Conservation (phyloP, 2,888 invertebrate genomes). For the Oligia fasciuncula region DNA sequence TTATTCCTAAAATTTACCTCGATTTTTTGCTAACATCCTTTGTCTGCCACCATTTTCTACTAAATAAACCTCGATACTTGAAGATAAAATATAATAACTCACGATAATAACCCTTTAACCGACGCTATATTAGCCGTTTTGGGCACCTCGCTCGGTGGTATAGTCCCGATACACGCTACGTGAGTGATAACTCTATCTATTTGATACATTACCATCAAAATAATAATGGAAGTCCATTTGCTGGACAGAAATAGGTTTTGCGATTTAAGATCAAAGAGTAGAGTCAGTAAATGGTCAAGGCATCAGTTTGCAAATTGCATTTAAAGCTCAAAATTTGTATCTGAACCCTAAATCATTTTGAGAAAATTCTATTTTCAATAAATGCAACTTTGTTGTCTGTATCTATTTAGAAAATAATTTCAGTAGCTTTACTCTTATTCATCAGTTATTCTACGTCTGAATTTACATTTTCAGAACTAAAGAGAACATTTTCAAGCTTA, state of each 20-base stretch:
- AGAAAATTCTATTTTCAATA: neutral
- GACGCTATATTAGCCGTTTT: slow-evolving; percentile 73
- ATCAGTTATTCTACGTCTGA: neutral
- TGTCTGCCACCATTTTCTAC: slow-evolving; percentile 42
- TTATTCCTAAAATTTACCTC: neutral
- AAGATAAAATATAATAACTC: slow-evolving; percentile 79
- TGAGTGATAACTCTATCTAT: slow-evolving; percentile 71
- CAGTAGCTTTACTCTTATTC: too few species aligned
- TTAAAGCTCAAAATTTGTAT: neutral
- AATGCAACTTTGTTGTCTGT: slow-evolving; percentile 10
- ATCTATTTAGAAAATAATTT: neutral
- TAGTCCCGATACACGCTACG: slow-evolving; percentile 79
- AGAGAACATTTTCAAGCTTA: neutral
- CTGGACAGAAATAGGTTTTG: slow-evolving; percentile 50
- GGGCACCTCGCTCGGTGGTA: slow-evolving; percentile 71
- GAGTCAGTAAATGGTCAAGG: slow-evolving; percentile 16
- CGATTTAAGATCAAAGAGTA: slow-evolving; percentile 59
- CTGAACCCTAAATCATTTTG: slow-evolving; percentile 4
- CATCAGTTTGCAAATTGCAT: slow-evolving; percentile 44
- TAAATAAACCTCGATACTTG: slow-evolving; percentile 63
- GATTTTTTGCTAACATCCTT: slow-evolving; percentile 29
- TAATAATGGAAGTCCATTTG: slow-evolving; percentile 67
- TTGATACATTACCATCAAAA: slow-evolving; percentile 65
- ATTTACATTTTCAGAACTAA: neutral
- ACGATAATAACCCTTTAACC: slow-evolving; percentile 81